Conservation (phyloP, 2,113 vertebrate genomes). For the Epinephelus lanceolatus region DNA sequence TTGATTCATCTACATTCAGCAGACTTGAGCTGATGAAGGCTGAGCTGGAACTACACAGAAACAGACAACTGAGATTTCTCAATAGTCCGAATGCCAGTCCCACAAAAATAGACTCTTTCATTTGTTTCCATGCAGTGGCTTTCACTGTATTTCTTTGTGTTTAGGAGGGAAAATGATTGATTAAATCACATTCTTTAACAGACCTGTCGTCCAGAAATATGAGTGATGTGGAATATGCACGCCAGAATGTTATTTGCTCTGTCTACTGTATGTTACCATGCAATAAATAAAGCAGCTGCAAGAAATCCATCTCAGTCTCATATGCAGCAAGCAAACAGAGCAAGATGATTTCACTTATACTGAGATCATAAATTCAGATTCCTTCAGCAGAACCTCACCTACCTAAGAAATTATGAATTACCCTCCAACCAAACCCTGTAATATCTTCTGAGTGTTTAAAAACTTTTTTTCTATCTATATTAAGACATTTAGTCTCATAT, state of each 20-base stretch:
- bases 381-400: neutral
- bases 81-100: too few species aligned
- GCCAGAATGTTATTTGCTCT: neutral
- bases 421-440: too few species aligned
- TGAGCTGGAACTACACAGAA: neutral
- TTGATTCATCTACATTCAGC: constrained; percentile 7
- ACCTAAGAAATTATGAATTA: neutral
- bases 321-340: neutral
- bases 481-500: too few species aligned
- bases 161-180: too few species aligned
- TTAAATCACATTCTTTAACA: too few species aligned
- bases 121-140: neutral
- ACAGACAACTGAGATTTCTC: neutral
- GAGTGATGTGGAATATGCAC: neutral
- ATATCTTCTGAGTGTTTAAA: too few species aligned
- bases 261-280: neutral
- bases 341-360: neutral
- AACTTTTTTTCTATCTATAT: too few species aligned
- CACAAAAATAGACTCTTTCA: too few species aligned
- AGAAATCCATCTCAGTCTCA: neutral
- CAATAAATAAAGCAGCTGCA: too few species aligned
- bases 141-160: too few species aligned
- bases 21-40: neutral
- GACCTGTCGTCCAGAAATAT: neutral
- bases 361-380: neutral